Conservation (phyloP, 2,113 vertebrate genomes). For the Riparia riparia region DNA sequence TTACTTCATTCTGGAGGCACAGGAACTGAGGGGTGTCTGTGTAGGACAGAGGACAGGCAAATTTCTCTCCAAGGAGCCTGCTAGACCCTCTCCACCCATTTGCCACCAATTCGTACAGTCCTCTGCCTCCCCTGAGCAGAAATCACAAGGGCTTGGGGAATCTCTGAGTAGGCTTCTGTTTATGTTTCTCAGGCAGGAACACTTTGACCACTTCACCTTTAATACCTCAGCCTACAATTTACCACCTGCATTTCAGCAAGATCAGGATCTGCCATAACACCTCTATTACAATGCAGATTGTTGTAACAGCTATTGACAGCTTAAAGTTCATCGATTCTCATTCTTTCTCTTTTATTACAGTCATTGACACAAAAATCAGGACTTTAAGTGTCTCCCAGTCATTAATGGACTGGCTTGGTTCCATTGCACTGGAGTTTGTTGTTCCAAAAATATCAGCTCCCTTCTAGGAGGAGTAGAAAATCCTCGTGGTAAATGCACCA, state of each 20-base stretch:
- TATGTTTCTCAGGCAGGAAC: background rate
- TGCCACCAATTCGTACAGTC: fast-evolving
- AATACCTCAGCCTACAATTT: background rate
- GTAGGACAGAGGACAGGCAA: background rate
- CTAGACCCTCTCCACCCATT: background rate
- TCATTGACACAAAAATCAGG: background rate
- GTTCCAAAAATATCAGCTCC: background rate
- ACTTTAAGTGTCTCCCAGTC: background rate
- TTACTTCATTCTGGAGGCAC: background rate
- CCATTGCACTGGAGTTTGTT: background rate
- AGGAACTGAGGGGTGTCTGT: background rate
- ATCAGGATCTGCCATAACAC: background rate
- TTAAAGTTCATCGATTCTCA: background rate
- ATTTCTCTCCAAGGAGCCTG: background rate
- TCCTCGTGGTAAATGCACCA: background rate
- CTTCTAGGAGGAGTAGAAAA: background rate
- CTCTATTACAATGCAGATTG: background rate
- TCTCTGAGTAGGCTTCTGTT: background rate
- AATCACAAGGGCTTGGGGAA: background rate
- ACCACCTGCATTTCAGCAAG: background rate
- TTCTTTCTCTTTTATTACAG: background rate
- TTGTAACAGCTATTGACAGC: background rate
- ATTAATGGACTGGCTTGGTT: background rate
- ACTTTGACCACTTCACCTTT: background rate
- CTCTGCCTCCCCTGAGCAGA: background rate